Base-by-base conservation (phyloP, 2,113 vertebrate genomes). In the Eretmochelys imbricata region DNA sequence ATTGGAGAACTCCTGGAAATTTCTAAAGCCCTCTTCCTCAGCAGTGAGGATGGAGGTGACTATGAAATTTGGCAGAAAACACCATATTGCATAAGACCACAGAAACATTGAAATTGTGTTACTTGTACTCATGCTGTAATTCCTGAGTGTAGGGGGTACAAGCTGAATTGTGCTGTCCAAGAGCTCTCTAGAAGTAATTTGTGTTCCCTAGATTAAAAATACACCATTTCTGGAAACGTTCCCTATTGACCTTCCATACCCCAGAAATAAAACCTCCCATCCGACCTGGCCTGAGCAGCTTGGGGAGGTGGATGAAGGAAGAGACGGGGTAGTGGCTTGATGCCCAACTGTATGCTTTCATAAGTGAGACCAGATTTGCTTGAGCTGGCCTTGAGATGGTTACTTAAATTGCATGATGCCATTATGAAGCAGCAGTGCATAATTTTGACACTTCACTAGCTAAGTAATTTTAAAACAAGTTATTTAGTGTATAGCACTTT, bases 321-420 rank as follows among this genome's bases (percentile, higher is more conserved):
- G 50, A 76, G 0, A 80, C 13, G 6, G 10, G 9, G 4, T 1
- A 1, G 35, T 69, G 62, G 17, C 25, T 22, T 27, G 46, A 13
- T 54, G 46, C 20, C 31, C 0, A 1, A 17, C 16, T 7, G 38
- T 8, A 65, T 62, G 27, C 22, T 35, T 80, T 35, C 31, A 80
- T 79, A 27, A 90, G 48, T 69, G 10, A 17, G 3, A 38, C 51
- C 24, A 1, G 55, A 8, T 2, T 38, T 69, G 65, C 16, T 20
- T n/a, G 35, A 62, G 35, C 38, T 76, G 42, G 72, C 24, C 24
- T 76, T 76, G 42, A 42, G 17, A 42, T 76, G 38, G 42, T 27
- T 42, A 76, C 38, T n/a, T 90, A 62, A 0, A 0, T 10, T 79
- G 79, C 27, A 31, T 48, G 48, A n/a, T 0, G 0, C 54, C 65